Evolutionary conservation across 2,113 vertebrate species (phyloP), one percentile per base, ranked within the genome.

Genomic region (Benitochromis conjunctus): DNA sequence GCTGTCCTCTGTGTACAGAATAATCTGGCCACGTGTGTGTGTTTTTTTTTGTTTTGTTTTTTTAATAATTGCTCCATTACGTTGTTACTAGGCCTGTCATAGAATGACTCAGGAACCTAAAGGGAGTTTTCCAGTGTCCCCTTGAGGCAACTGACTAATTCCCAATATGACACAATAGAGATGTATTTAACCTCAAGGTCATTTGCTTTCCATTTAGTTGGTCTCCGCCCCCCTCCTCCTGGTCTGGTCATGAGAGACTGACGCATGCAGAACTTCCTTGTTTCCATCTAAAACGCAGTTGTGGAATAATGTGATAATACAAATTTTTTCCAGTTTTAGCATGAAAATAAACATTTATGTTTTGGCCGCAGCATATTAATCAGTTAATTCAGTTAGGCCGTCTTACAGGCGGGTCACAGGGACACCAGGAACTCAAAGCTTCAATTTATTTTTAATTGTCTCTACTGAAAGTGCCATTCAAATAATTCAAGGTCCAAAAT

Each of bases 211-310:
- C 14, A 4, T 71, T 86, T 80, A 69, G 5, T n/a, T 74, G 43
- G 60, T 38, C n/a, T 38, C 36, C 79, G 19, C 36, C 6, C 38
- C 60, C 3, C 34, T 4, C 81, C 0, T 10, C 36, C 14, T 1
- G 16, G 5, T 34, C 48, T 21, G 76, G 79, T 90, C 89, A 90
- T 41, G 41, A 87, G 77, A 86, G 79, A 48, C 82, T 34, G 60
- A 76, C 76, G 1, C 48, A 77, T 19, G 18, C 74, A 46, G 29
- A 74, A 55, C 83, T 66, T 80, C 82, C 83, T 11, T 84, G 74
- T 91, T 82, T 24, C 12, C 3, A n/a, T 60, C 34, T 79, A 8
- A 83, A 79, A 66, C 64, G 58, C 21, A 29, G 81, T 26, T 79
- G 5, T 5, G 26, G 48, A 54, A 85, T 57, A 78, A 31, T 34